phyloP scores from a whole-genome alignment of 2,113 vertebrate species.

The Bos javanicus region DNA sequence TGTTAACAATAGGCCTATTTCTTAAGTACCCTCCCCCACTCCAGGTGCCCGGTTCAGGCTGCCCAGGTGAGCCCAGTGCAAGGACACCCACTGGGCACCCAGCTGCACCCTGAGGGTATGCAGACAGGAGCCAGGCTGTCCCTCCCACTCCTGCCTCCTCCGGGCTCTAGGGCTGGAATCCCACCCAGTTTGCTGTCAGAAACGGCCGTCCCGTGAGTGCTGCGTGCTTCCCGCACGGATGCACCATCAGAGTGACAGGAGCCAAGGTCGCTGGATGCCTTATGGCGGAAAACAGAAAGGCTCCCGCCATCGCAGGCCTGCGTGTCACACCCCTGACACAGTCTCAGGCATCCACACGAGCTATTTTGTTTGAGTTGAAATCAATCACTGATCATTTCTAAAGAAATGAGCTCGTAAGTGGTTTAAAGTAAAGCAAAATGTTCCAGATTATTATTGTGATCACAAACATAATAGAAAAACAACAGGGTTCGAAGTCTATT shows the following conservation, averaged over 20 bases:
- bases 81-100: neutral
- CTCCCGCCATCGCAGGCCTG: fast-evolving
- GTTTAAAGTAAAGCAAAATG: too few relatives aligned
- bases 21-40: fast-evolving
- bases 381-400: neutral
- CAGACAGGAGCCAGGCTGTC: fast-evolving
- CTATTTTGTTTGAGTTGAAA: neutral
- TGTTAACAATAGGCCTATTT: neutral
- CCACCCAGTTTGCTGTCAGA: fast-evolving
- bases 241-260: fast-evolving
- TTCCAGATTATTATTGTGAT: neutral
- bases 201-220: fast-evolving
- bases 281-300: fast-evolving
- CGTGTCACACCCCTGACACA: fast-evolving
- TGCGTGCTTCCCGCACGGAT: fast-evolving
- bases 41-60: too few relatives aligned
- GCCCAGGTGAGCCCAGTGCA: too few relatives aligned
- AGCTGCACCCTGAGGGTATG: neutral
- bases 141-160: neutral
- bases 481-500: neutral
- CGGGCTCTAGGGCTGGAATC: fast-evolving
- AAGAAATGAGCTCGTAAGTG: neutral
- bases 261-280: neutral
- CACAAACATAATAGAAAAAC: neutral
- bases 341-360: fast-evolving